Percentiles rank a stretch among this genome's conserved stretches.
Conservation (phyloP, 2,888 invertebrate species). For the Tridacna crocea region DNA sequence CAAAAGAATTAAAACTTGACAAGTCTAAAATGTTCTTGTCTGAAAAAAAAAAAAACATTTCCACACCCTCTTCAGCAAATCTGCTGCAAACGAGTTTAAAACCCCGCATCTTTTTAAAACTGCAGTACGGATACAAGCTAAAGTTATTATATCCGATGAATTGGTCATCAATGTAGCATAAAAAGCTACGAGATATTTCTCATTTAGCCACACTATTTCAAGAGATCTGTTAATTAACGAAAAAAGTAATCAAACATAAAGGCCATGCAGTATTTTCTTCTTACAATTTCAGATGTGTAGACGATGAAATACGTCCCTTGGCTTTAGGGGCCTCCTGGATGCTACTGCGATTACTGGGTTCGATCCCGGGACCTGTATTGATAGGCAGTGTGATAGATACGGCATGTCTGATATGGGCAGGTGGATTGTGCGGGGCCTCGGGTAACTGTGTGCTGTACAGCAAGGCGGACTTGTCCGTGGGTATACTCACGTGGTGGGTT, state of each 20-base stretch:
- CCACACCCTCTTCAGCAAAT: neutral
- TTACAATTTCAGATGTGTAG: constrained; percentile 59
- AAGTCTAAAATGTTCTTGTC: neutral
- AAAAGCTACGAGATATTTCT: no score
- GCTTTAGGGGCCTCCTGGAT: constrained; percentile 70
- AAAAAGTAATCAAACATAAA: no score
- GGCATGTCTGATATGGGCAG: constrained; percentile 72
- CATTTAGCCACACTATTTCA: no score
- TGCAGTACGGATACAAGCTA: no score
- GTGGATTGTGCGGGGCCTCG: constrained; percentile 52
- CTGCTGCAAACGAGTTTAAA: no score
- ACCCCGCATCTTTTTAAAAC: no score
- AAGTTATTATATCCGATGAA: no score
- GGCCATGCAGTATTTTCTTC: no score
- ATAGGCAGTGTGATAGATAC: constrained; percentile 75
- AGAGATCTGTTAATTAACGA: no score
- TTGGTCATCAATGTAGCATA: no score
- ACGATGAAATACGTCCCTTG: constrained; percentile 64
- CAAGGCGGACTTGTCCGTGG: constrained; percentile 65
- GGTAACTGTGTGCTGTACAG: constrained; percentile 71
- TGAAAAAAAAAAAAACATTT: neutral
- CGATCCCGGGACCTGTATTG: constrained; percentile 77
- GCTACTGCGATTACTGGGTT: constrained; percentile 68
- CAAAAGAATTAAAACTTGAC: neutral
- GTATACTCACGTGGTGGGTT: constrained; percentile 72